These are phyloP conservation scores for Pollenia labialis DNA, from an alignment of 2,888 invertebrate species.

Conservation along the genomic window DNA sequence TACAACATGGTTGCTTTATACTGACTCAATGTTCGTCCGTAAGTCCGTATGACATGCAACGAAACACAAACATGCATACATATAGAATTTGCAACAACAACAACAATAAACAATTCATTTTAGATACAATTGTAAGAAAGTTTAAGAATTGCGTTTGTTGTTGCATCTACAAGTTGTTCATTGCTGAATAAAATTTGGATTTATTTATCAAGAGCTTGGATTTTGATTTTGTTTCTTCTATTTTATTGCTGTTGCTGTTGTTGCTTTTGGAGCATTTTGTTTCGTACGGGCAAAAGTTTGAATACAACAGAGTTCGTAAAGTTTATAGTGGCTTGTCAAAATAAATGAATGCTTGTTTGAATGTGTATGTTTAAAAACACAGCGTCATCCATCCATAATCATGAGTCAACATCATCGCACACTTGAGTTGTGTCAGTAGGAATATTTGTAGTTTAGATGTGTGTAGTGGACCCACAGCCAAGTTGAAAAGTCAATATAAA, in stretches of 20 bases:
- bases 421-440: constrained; percentile 64
- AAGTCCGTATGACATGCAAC: constrained; percentile 11
- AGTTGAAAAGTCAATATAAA: constrained; percentile 66
- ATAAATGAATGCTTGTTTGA: constrained; percentile 47
- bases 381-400: constrained; percentile 70
- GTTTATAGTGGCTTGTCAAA: constrained; percentile 66
- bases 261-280: constrained; percentile 13
- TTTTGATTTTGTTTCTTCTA: constrained; percentile 41
- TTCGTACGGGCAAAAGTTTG: constrained; percentile 46
- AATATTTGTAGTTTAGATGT: constrained; percentile 50
- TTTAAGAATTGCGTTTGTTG: constrained; percentile 59
- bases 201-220: constrained; percentile 62
- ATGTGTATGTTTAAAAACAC: constrained; percentile 37
- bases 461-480: constrained; percentile 55
- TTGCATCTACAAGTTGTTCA: constrained; percentile 14
- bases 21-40: background rate
- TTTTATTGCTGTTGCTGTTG: background rate
- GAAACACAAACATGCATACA: constrained; percentile 14
- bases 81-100: constrained; percentile 9
- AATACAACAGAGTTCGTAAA: constrained; percentile 35
- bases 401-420: constrained; percentile 68
- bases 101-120: constrained; percentile 31
- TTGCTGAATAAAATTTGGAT: constrained; percentile 65
- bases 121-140: constrained; percentile 48
- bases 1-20: constrained; percentile 47